Evolutionary conservation across 2,888 invertebrate species (phyloP), one percentile per base, ranked within the genome.

Genomic region (Nesidiocoris tenuis): DNA sequence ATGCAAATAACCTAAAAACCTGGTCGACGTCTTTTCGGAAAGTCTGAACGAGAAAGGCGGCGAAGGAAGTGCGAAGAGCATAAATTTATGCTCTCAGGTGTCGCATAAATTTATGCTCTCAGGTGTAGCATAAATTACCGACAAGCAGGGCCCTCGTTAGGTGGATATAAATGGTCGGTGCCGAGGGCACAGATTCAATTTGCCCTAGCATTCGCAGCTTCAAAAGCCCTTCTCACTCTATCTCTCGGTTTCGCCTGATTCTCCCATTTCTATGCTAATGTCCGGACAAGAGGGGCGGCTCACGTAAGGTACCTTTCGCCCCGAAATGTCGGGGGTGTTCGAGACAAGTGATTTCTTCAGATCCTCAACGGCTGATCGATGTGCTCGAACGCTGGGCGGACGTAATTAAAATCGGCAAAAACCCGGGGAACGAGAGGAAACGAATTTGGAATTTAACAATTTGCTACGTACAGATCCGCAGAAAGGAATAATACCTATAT

Each of bases 31-130:
- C 39, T 39, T 39, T 39, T 3, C 39, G 12, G 39, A 39, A 39
- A 39, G 39, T 39, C 39, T 3, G 39, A 12, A 39, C 39, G 12
- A 39, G 39, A 39, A 39, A 39, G 3, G 5, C 5, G 39, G 39
- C 3, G 39, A 39, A 39, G 39, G 39, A 39, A 3, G 39, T 39
- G 67, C 56, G 56, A 67, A 56, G 22, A 56, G 67, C 67, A 67
- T 67, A 12, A 39, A 67, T 67, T 67, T 67, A 67, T 56, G 67
- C 19, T 67, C 67, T 55, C 67, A 55, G 67, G 56, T 67, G 67
- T 67, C 39, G 67, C 67, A 67, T 67, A 67, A 67, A 67, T 67
- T 56, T 39, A 39, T 39, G 39, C 39, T 39, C 39, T 39, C 39
- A 39, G 39, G 39, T 39, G 39, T 39, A 39, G 39, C 39, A 39